Evolutionary conservation across 2,888 invertebrate species (phyloP).

Genomic region (Acleris sparsana): DNA sequence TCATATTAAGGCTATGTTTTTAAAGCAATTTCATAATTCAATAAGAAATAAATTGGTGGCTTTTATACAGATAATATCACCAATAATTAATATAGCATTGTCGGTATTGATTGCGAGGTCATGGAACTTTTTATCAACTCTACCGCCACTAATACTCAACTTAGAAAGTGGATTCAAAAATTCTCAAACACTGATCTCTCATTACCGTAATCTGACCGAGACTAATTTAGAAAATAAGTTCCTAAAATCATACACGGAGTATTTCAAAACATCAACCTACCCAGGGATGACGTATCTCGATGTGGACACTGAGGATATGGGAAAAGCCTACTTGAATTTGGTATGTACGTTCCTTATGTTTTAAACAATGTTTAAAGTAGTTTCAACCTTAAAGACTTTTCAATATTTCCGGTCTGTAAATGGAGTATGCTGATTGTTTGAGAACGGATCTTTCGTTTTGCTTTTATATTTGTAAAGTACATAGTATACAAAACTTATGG

Average conservation of each 20-base stretch:
- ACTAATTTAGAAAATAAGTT: slow-evolving; percentile 56
- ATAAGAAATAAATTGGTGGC: slow-evolving; percentile 70
- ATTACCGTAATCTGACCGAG: slow-evolving; percentile 52
- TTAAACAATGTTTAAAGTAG: neutral
- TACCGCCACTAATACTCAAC: slow-evolving; percentile 84
- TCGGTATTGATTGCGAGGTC: slow-evolving; percentile 73
- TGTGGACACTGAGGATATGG: slow-evolving; percentile 62
- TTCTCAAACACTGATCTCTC: slow-evolving; percentile 67
- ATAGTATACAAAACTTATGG: no score
- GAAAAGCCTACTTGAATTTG: slow-evolving; percentile 72
- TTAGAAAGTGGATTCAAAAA: slow-evolving; percentile 70
- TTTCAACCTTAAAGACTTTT: no score
- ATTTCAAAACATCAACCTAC: slow-evolving; percentile 57
- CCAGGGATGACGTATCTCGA: slow-evolving; percentile 62
- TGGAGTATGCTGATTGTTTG: no score
- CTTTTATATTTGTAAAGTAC: no score
- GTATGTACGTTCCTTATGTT: slow-evolving; percentile 51
- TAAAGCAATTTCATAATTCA: slow-evolving; percentile 68
- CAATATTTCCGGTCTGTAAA: no score
- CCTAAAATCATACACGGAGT: slow-evolving; percentile 64
- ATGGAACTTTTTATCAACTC: slow-evolving; percentile 76
- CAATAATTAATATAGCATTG: slow-evolving; percentile 72
- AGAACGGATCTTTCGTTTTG: no score
- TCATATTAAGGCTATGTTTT: slow-evolving; percentile 76
- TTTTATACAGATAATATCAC: slow-evolving; percentile 72